Evolutionary conservation across 2,113 vertebrate genomes (phyloP).

Genomic region (Callocephalon fimbriatum): DNA sequence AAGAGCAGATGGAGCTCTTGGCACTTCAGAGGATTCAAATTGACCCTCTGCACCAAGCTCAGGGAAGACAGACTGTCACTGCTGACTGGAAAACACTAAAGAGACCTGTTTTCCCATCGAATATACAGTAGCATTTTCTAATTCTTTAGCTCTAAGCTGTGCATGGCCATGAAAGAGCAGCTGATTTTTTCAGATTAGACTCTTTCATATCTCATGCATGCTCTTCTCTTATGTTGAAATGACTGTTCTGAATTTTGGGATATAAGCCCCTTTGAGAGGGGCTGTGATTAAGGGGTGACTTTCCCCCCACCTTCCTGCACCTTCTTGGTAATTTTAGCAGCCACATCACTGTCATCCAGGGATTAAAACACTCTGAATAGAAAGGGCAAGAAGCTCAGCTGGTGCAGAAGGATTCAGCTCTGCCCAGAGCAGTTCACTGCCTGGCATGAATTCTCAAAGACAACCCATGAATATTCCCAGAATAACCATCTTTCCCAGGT

Average conservation of each 20-base stretch:
- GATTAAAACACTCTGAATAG: background rate
- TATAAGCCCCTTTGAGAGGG: background rate
- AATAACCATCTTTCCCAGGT: background rate
- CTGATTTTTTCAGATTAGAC: background rate
- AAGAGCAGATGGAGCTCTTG: constrained; percentile 84
- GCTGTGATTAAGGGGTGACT: background rate
- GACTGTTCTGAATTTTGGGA: background rate
- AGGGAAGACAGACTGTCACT: constrained; percentile 79
- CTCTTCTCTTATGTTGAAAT: background rate
- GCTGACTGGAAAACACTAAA: constrained; percentile 59
- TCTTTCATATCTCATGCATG: background rate
- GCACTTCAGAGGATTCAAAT: constrained; percentile 79
- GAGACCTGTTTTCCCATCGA: constrained; percentile 61
- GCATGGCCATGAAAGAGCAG: constrained; percentile 5
- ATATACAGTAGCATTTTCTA: constrained; percentile 57
- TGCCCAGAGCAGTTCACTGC: background rate
- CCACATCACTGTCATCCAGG: background rate
- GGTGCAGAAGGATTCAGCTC: background rate
- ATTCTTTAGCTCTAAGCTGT: constrained; percentile 50
- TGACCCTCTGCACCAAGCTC: constrained; percentile 80
- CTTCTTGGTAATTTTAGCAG: background rate
- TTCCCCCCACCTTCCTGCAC: rapidly evolving
- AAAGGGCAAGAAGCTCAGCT: background rate
- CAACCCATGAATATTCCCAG: background rate
- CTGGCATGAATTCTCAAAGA: background rate